phyloP scores from a whole-genome alignment of 1,140 invertebrate species.

The Drosophila bocki region DNA sequence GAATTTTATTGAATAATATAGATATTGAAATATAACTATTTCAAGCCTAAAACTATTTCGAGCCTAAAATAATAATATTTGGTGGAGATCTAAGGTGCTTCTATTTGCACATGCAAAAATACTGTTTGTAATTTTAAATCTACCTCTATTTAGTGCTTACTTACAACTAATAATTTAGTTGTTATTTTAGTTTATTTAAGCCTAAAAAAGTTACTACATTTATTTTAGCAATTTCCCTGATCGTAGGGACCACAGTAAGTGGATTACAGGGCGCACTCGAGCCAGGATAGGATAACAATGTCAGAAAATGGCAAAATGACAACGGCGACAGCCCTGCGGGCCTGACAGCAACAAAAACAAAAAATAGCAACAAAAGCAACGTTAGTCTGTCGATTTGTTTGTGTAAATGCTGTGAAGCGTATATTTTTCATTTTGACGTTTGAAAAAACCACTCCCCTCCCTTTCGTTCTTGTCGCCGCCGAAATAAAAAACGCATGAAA shows the following conservation, averaged over 20 bases:
- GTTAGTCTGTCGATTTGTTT: conserved; percentile 72
- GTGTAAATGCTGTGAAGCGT: conserved; percentile 74
- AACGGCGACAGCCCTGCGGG: conserved; percentile 76
- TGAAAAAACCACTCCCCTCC: conserved; percentile 18
- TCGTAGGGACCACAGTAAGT: conserved; percentile 12
- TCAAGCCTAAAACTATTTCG: too few species aligned
- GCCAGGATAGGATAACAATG: conserved; percentile 71
- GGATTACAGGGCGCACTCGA: conserved; percentile 47
- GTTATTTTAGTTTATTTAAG: background rate
- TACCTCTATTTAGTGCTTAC: too few species aligned
- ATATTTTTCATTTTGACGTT: conserved; percentile 80
- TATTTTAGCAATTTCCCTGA: background rate
- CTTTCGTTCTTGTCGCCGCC: background rate
- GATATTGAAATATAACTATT: background rate
- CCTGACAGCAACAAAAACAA: conserved; percentile 54
- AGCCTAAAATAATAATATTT: background rate
- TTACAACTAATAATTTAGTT: too few species aligned
- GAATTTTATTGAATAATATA: background rate
- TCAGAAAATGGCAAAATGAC: conserved; percentile 73
- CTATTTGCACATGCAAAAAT: too few species aligned
- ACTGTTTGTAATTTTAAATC: background rate
- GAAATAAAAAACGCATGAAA: conserved; percentile 53
- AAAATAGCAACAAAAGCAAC: conserved; percentile 45
- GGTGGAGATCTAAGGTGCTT: background rate
- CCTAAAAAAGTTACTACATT: too few species aligned